Evolutionary conservation across 2,888 invertebrate species (phyloP).

Genomic region (Microctonus aethiopoides): DNA sequence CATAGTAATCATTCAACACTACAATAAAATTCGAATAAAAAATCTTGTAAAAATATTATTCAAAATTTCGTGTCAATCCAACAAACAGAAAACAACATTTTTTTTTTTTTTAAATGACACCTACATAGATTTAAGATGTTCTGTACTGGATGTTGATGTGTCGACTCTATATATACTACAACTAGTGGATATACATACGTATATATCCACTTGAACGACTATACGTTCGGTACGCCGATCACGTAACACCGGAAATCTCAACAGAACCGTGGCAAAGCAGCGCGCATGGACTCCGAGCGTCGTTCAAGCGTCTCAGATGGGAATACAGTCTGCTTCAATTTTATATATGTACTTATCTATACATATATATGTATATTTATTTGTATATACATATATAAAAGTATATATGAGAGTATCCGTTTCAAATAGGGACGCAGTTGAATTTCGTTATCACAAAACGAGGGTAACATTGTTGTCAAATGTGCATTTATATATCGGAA

Average conservation of each 20-base stretch:
- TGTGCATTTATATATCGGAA: neutral
- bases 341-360: constrained; percentile 6
- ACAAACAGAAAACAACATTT: too few relatives aligned
- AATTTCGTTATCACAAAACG: constrained; percentile 38
- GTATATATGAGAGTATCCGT: constrained; percentile 8
- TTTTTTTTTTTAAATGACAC: too few relatives aligned
- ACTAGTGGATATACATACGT: too few relatives aligned
- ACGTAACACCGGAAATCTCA: constrained; percentile 57
- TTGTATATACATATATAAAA: neutral
- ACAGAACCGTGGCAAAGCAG: constrained; percentile 31
- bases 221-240: constrained; percentile 48
- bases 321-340: constrained; percentile 41
- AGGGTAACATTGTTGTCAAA: constrained; percentile 16
- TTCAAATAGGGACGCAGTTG: constrained; percentile 27
- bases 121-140: constrained; percentile 29
- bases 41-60: neutral
- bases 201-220: constrained; percentile 35
- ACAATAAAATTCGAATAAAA: too few relatives aligned
- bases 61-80: neutral
- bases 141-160: constrained; percentile 11
- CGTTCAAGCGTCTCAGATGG: constrained; percentile 37
- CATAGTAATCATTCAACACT: too few relatives aligned
- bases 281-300: constrained; percentile 29
- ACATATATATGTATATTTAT: constrained; percentile 2
- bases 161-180: too few relatives aligned